These are phyloP conservation scores for Dicroscelio sp. DNA, from an alignment of 2,888 invertebrate species.

Conservation along the genomic window DNA sequence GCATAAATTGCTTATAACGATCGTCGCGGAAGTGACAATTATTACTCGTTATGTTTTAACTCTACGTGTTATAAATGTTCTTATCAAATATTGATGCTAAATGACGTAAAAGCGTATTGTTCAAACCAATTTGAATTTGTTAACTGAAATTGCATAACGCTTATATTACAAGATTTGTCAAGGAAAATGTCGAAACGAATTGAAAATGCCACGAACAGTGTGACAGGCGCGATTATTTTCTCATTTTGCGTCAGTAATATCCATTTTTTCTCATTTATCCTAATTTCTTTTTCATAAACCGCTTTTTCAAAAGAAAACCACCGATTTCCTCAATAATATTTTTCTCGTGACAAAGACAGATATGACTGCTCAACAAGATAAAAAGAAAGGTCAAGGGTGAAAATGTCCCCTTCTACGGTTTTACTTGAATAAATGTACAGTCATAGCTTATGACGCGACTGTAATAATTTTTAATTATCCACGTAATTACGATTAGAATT, in stretches of 20 bases:
- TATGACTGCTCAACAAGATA: neutral
- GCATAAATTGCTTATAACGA: neutral
- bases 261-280: neutral
- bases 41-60: neutral
- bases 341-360: neutral
- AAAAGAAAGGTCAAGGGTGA: constrained; percentile 20
- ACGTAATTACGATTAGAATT: no score
- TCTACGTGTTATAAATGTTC: constrained; percentile 9
- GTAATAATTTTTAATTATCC: no score
- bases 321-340: neutral
- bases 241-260: no score
- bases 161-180: neutral
- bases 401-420: neutral
- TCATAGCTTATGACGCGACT: neutral
- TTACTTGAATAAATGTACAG: neutral
- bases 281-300: neutral
- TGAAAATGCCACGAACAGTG: neutral
- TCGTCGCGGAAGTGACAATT: neutral
- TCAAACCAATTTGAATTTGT: no score
- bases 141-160: no score
- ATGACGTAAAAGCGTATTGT: neutral
- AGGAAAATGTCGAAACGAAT: neutral
- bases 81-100: neutral
- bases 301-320: neutral
- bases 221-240: no score